Conservation (phyloP, 2,888 invertebrate species). For the Rhamnusium bicolor region DNA sequence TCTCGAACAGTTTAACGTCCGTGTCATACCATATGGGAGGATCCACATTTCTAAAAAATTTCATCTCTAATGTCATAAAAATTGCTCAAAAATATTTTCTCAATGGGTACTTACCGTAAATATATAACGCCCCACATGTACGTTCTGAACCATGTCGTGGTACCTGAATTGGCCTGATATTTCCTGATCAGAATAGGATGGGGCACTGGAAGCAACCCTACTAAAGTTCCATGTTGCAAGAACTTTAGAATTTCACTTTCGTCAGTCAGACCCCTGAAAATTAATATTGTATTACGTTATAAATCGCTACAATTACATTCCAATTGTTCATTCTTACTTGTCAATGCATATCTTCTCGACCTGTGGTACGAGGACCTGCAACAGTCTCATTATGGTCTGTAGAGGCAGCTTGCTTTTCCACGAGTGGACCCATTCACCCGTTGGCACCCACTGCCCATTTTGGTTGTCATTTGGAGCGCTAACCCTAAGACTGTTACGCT, state of each 20-base stretch:
- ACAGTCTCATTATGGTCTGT: conserved; percentile 98
- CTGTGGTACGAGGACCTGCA: conserved; percentile 99
- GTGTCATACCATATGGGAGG: conserved; percentile 99
- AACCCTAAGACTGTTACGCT: conserved; percentile 79
- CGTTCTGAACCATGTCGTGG: conserved; percentile 99
- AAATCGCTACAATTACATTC: no score
- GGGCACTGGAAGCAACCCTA: conserved; percentile 97
- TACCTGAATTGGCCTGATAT: conserved; percentile 98
- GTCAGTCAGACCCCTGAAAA: conserved; percentile 93
- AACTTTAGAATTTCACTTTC: conserved; percentile 99
- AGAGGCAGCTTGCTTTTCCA: conserved; percentile 98
- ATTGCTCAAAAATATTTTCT: background rate
- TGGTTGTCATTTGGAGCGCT: conserved; percentile 65
- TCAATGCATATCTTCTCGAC: conserved; percentile 99
- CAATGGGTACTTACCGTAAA: conserved; percentile 78
- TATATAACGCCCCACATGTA: conserved; percentile 99
- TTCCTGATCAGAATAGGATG: conserved; percentile 99
- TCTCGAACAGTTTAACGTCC: conserved; percentile 98
- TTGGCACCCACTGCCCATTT: conserved; percentile 85
- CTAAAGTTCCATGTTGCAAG: conserved; percentile 97
- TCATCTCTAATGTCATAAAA: background rate
- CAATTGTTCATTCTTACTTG: conserved; percentile 88
- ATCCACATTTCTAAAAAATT: conserved; percentile 90
- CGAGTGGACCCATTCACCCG: conserved; percentile 94
- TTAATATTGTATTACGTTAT: no score